Base-by-base conservation (phyloP, 2,113 vertebrate genomes). In the Suricata suricatta region DNA sequence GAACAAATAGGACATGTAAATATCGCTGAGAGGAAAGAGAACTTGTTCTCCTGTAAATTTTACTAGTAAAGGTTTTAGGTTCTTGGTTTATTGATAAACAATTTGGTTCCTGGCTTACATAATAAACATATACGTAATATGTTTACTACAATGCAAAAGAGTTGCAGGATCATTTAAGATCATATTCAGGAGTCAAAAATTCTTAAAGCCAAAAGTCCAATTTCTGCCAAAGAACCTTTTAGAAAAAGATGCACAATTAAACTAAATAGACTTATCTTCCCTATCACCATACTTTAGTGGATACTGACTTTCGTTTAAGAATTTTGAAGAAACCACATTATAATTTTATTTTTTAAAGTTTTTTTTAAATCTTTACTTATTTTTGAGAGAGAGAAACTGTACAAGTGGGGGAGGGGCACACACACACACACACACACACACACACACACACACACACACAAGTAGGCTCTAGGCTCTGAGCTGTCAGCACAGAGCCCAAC, bases 11-110 rank as follows among this genome's bases (percentile, higher is more conserved):
- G 27, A 90, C 66, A 57, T 64, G 69, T 3, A 89, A 12, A 64
- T 92, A 95, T 94, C 84, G 5, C 23, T 64, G 15, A 12, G 63
- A 81, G n/a, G 33, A 79, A 74, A 97, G 29, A 92, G 5, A 96
- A 76, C 4, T 93, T 47, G n/a, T 57, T 86, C 2, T 84, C 23
- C 5, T 29, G 0, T 80, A 91, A 95, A 82, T 88, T 86, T 96
- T 74, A 52, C 50, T 50, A 74, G 21, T 81, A 19, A 80, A 79
- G 6, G 52, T 93, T 92, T 93, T 89, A 41, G 11, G 19, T 64
- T 89, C 29, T 63, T 87, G 29, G 7, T 52, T 87, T 96, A 38
- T 92, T 71, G 79, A 47, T 41, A 41, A 41, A 41, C 41, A 41
- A 41, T 41, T 41, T 41, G 41, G 41, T 41, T 41, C 41, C 41